Base-by-base conservation (phyloP, 1,140 invertebrate species). In the Arctopsyche grandis region DNA sequence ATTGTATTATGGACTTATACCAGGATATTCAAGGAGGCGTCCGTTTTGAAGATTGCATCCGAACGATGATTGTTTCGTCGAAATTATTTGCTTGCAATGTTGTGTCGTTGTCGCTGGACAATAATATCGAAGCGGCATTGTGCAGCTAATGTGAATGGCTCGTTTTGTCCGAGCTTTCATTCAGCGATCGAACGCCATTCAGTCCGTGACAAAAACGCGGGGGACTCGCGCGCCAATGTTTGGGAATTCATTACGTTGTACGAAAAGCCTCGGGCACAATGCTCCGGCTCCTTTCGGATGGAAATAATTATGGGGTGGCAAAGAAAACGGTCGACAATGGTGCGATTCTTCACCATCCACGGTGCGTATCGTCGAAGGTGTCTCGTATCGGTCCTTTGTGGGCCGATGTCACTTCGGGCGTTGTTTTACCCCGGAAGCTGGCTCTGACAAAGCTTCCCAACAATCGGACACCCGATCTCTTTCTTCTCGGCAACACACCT, bases 371-470 rank as follows among this genome's bases (percentile, higher is more conserved):
- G 16, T 38, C 43, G 5, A 29, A 79, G 73, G 73, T 79, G 78
- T 79, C 52, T 26, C 63, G 38, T 81, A 76, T 81, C 79, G 38
- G 5, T 16, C 58, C 44, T 77, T 79, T 79, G 75, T 81, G 29
- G 9, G 5, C 19, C 19, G 69, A 74, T 81, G 78, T 81, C 77
- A 73, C 69, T 75, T 58, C 56, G 22, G 71, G 69, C 58, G 66
- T 79, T 81, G 81, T 82, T 78, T 82, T 80, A 78, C 52, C 26
- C 81, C 81, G 81, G 81, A 82, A 82, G 78, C 81, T 80, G 81
- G 52, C 48, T 38, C 60, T 78, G 71, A 82, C 78, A 79, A 82
- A 78, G 46, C 16, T 46, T 43, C 22, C 26, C 58, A n/a, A 82
- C 81, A 82, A 82, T 82, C 74, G 63, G 81, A 82, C 78, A 82